These are phyloP conservation scores for Pyrocoelia pectoralis DNA, from an alignment of 2,888 invertebrate genomes.

Conservation along the genomic window DNA sequence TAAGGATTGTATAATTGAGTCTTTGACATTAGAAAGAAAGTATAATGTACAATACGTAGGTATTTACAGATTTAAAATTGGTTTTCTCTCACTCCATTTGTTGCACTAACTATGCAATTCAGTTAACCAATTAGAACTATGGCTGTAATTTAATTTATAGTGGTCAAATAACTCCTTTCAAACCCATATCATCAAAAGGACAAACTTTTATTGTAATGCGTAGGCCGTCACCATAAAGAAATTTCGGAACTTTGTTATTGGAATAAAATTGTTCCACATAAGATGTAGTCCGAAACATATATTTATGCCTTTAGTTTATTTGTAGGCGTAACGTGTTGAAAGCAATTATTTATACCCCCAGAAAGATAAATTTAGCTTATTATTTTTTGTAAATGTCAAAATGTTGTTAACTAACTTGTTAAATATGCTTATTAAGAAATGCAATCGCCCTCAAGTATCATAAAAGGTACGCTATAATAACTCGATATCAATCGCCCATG, in stretches of 20 bases:
- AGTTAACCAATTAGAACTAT: too few relatives aligned
- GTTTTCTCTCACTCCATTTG: too few relatives aligned
- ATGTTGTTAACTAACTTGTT: constrained; percentile 3
- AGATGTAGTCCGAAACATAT: background rate
- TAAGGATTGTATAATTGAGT: too few relatives aligned
- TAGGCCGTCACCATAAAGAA: background rate
- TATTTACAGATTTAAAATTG: too few relatives aligned
- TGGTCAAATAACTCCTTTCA: too few relatives aligned
- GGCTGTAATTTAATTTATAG: too few relatives aligned
- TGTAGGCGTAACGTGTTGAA: constrained; percentile 11
- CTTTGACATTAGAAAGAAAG: too few relatives aligned
- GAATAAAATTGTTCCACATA: constrained; percentile 1
- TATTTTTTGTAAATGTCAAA: constrained; percentile 3
- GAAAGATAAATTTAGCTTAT: constrained; percentile 6
- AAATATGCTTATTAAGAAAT: background rate
- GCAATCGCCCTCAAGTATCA: background rate
- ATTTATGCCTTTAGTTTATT: constrained; percentile 7
- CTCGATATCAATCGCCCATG: constrained; percentile 1
- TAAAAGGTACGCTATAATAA: background rate
- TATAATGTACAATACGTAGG: too few relatives aligned
- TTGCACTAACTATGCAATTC: too few relatives aligned
- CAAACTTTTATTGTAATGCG: too few relatives aligned
- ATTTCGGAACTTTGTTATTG: background rate
- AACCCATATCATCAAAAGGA: too few relatives aligned
- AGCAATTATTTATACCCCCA: constrained; percentile 4